Percentiles rank a stretch among this genome's conserved stretches.
phyloP scores from a whole-genome alignment of 2,113 vertebrate species.

The Nymphicus hollandicus region DNA sequence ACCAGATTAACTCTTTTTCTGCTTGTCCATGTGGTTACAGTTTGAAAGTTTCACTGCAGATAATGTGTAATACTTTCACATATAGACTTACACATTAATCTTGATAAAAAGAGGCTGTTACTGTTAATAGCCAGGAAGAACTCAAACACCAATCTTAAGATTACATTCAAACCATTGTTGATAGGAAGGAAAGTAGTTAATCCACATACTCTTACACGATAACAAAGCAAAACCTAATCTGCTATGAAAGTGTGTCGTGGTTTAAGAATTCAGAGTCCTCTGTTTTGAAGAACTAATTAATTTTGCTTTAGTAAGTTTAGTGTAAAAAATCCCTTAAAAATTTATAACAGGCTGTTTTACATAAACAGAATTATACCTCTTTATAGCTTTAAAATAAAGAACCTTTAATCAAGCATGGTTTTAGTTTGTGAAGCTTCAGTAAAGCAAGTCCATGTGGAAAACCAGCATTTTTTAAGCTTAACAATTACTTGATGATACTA shows the following conservation, averaged over 20 bases:
- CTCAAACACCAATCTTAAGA: background rate
- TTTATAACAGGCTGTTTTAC: background rate
- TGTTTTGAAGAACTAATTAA: conserved; percentile 33
- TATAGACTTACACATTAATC: background rate
- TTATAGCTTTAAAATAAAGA: background rate
- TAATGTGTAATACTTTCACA: background rate
- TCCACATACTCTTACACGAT: background rate
- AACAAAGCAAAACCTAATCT: conserved; percentile 29
- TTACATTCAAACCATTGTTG: background rate
- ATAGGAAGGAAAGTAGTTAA: background rate
- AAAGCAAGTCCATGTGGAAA: background rate
- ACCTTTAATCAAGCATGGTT: background rate
- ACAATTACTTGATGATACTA: background rate
- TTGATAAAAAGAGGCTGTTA: background rate
- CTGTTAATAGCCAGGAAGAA: background rate
- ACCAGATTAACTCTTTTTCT: background rate
- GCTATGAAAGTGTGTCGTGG: background rate
- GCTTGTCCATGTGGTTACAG: background rate
- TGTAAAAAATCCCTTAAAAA: conserved; percentile 23
- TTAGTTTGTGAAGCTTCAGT: background rate
- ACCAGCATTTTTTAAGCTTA: background rate
- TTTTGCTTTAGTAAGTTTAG: conserved; percentile 6
- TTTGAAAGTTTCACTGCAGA: background rate
- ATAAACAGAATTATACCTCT: background rate
- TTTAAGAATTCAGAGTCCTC: background rate